A percentile compares a stretch with the other conserved stretches of the same genome.
phyloP scores from a whole-genome alignment of 2,113 vertebrate species.

The Anseranas semipalmata region DNA sequence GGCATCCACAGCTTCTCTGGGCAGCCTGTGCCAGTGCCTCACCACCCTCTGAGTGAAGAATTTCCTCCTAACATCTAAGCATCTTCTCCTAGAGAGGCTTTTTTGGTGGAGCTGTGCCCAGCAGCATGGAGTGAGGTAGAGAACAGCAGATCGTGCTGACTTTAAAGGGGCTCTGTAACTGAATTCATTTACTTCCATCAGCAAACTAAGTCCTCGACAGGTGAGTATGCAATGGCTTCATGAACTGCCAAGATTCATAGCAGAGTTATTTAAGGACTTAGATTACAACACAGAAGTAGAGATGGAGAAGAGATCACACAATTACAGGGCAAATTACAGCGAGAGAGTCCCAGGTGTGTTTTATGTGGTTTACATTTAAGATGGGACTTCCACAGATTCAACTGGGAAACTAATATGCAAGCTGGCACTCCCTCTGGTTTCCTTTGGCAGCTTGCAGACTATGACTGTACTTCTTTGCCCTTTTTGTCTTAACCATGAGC shows the following conservation, averaged over 20 bases:
- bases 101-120: background rate
- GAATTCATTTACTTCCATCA: background rate
- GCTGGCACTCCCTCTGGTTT: background rate
- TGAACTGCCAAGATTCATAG: background rate
- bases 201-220: background rate
- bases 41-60: too few species aligned
- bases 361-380: background rate
- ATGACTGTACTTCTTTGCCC: background rate
- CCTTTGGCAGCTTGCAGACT: background rate
- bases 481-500: background rate
- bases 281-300: background rate
- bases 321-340: background rate
- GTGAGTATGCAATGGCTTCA: background rate
- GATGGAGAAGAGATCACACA: background rate
- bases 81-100: background rate
- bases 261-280: background rate
- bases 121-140: background rate
- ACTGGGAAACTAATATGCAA: background rate
- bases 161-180: background rate
- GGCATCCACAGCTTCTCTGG: too few species aligned
- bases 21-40: too few species aligned
- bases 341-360: background rate
- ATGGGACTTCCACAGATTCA: background rate
- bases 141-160: background rate
- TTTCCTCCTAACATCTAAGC: too few species aligned